A percentile compares a stretch with the other conserved stretches of the same genome.
These are phyloP conservation scores for Agrochola litura DNA, from an alignment of 2,888 invertebrate genomes.

Conservation along the genomic window DNA sequence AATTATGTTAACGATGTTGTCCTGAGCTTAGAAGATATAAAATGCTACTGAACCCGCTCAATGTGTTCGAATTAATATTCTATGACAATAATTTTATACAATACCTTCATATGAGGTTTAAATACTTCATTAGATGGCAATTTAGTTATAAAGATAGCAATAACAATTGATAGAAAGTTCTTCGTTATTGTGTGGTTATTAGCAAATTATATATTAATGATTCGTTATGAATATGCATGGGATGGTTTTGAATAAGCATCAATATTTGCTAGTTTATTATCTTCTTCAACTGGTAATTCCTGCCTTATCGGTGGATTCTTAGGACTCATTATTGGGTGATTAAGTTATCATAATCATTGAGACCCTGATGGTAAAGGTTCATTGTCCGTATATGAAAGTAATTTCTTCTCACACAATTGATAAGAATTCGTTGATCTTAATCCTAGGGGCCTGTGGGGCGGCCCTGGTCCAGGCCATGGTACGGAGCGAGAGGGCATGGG, in stretches of 20 bases:
- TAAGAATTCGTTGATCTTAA: background rate
- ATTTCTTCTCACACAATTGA: background rate
- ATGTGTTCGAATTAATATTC: conserved; percentile 59
- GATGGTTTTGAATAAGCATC: conserved; percentile 18
- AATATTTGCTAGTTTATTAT: conserved; percentile 18
- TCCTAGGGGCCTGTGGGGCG: background rate
- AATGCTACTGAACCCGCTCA: conserved; percentile 58
- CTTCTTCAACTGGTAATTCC: background rate
- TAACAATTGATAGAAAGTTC: conserved; percentile 28
- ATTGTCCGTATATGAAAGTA: background rate
- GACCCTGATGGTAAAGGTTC: background rate
- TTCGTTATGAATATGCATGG: conserved; percentile 28
- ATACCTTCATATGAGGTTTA: conserved; percentile 5
- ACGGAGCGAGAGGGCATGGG: too few relatives aligned
- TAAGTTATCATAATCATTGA: background rate
- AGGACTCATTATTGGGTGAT: conserved; percentile 26
- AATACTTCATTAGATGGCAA: conserved; percentile 32
- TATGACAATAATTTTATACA: conserved; percentile 18
- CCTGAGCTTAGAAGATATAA: conserved; percentile 63
- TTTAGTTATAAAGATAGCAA: conserved; percentile 15
- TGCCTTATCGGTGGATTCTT: conserved; percentile 17
- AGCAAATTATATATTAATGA: conserved; percentile 17
- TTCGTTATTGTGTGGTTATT: conserved; percentile 13
- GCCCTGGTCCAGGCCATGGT: too few relatives aligned
- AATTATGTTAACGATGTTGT: conserved; percentile 71